phyloP scores from a whole-genome alignment of 2,797 vertebrate species.

The Mus minutoides region DNA sequence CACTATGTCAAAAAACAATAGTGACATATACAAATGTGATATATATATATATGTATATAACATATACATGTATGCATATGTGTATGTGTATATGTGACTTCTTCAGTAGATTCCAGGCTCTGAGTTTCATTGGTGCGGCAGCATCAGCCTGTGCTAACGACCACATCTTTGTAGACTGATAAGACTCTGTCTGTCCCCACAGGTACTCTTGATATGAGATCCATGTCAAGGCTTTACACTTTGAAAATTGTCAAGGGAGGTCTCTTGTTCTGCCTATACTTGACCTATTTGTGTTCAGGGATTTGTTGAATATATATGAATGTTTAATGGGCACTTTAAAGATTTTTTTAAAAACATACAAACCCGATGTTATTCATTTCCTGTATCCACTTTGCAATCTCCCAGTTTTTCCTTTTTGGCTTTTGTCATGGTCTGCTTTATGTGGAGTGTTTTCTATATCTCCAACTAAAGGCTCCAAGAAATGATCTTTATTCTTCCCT shows the following conservation, averaged over 20 bases:
- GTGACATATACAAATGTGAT: not conserved
- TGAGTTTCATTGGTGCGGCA: not conserved
- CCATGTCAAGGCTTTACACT: slow-evolving; percentile 1
- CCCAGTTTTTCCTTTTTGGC: not conserved
- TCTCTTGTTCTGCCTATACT: not conserved
- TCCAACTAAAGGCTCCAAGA: not conserved
- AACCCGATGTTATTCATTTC: not conserved
- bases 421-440: not conserved
- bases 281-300: not conserved
- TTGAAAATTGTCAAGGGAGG: not conserved
- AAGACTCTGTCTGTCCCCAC: not conserved
- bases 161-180: not conserved
- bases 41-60: not conserved
- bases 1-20: not conserved
- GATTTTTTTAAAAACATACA: not conserved
- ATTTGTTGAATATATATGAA: not conserved
- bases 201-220: not conserved
- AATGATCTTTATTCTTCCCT: slow-evolving; percentile 40
- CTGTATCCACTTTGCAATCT: not conserved
- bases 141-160: not conserved
- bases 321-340: not conserved
- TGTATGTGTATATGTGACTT: not conserved
- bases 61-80: not conserved
- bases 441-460: not conserved
- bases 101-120: not conserved